Evolutionary conservation across 2,888 invertebrate genomes (phyloP), one percentile per base, ranked within the genome.

Genomic region (Marasmarcha lunaedactyla): DNA sequence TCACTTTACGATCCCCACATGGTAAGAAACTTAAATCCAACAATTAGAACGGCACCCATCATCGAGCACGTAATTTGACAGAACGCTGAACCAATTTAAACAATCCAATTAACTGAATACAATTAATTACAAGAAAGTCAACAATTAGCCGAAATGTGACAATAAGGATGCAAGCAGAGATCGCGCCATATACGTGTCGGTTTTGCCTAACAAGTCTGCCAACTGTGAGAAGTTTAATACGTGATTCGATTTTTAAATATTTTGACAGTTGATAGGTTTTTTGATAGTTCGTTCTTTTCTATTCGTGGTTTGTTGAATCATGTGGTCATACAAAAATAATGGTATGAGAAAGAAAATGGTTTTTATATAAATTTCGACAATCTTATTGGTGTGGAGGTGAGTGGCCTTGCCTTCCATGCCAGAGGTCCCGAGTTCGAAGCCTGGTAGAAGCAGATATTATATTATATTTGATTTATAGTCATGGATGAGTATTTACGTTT

Each of bases 101-200:
- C 30, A 30, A n/a, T 30, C 30, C 51, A 59, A 59, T 63, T 59
- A 58, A 34, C 46, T 49, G 55, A 56, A 47, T 48, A 51, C 58
- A 47, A 63, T 69, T 63, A 69, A 63, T 67, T 61, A 63, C 50
- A 50, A 54, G 57, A 67, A 66, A 68, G 64, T 57, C 61, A 62
- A 65, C 62, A 71, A 66, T 68, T 68, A 69, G 56, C 47, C 52
- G 54, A 65, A 69, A 58, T 61, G 47, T 54, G 60, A 59, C 53
- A 56, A 67, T 67, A 62, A 53, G 55, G 48, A 65, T 63, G 56
- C 60, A 42, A 41, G 34, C 42, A 37, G 46, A 50, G 49, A 50
- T 45, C 61, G 63, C 57, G 66, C 66, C 60, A 62, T 47, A 61
- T 71, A 76, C 76, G 74, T 76, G 76, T 55, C 42, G 15, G 13